Conservation (phyloP, 2,797 vertebrate species). For the Lycodopsis pacificus region DNA sequence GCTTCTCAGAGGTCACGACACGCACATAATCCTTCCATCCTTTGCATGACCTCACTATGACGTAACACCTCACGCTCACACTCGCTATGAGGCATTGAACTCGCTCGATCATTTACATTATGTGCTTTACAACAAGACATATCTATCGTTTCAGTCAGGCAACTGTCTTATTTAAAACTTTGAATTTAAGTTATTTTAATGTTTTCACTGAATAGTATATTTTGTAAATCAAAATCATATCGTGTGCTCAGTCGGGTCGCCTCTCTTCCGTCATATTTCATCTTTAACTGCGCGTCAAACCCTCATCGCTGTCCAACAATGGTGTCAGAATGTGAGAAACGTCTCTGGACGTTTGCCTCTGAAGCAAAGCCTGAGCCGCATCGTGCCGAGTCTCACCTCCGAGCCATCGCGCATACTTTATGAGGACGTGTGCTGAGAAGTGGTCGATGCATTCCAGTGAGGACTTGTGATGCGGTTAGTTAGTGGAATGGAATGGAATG, state of each 20-base stretch:
- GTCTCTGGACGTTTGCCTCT: constrained; percentile 26
- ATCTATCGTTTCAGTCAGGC: neutral
- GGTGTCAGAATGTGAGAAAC: constrained; percentile 30
- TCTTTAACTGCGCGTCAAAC: constrained; percentile 37
- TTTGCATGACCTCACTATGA: neutral
- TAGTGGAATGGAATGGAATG: neutral
- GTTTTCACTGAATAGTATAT: neutral
- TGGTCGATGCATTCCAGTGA: neutral
- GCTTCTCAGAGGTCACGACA: neutral
- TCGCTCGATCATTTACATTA: neutral
- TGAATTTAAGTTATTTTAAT: neutral
- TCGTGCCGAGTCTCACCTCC: constrained; percentile 10
- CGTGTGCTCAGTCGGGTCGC: constrained; percentile 1
- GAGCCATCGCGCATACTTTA: neutral
- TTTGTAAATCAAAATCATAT: neutral
- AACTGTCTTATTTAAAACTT: neutral
- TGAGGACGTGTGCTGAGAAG: neutral
- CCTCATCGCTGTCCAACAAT: constrained; percentile 41
- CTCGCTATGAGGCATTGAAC: no score
- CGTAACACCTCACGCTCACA: neutral
- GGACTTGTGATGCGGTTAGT: neutral
- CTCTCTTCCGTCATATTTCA: constrained; percentile 38
- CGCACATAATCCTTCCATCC: neutral
- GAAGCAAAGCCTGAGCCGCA: neutral
- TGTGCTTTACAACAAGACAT: neutral